Conservation (phyloP, 2,888 invertebrate genomes). For the Himalopsyche tibetana region DNA sequence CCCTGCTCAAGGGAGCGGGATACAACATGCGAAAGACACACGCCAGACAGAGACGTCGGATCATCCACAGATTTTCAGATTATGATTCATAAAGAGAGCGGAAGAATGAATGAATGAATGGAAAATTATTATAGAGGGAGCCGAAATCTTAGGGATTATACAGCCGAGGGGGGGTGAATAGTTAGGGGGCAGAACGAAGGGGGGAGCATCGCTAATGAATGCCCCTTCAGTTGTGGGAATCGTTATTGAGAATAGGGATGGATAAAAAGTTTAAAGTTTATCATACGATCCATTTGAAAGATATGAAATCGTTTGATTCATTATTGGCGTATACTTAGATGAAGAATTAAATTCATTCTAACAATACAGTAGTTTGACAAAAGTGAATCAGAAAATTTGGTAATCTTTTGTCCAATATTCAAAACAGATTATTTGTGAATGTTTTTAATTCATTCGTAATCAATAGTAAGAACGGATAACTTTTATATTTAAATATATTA, state of each 20-base stretch:
- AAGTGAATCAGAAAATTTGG: no score
- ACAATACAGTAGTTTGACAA: no score
- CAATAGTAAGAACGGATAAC: no score
- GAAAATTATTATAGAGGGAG: conserved; percentile 76
- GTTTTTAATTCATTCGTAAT: no score
- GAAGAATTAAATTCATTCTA: background rate
- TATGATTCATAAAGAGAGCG: conserved; percentile 76
- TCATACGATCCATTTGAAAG: background rate
- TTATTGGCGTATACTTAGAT: background rate
- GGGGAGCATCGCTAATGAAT: conserved; percentile 47
- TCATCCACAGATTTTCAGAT: conserved; percentile 75
- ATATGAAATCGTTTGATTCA: conserved; percentile 13
- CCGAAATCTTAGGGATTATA: conserved; percentile 68
- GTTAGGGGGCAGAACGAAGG: conserved; percentile 50
- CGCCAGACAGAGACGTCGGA: conserved; percentile 70
- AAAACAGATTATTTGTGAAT: no score
- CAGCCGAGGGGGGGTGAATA: conserved; percentile 51
- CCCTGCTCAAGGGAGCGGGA: conserved; percentile 70
- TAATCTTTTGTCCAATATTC: no score
- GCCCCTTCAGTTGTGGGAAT: conserved; percentile 56
- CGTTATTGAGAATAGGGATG: conserved; percentile 3
- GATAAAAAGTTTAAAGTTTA: conserved; percentile 32
- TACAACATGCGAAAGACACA: conserved; percentile 68
- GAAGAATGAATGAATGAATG: conserved; percentile 77
- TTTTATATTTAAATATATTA: no score